Conservation (phyloP, 2,113 vertebrate species). For the Arvicanthis niloticus region DNA sequence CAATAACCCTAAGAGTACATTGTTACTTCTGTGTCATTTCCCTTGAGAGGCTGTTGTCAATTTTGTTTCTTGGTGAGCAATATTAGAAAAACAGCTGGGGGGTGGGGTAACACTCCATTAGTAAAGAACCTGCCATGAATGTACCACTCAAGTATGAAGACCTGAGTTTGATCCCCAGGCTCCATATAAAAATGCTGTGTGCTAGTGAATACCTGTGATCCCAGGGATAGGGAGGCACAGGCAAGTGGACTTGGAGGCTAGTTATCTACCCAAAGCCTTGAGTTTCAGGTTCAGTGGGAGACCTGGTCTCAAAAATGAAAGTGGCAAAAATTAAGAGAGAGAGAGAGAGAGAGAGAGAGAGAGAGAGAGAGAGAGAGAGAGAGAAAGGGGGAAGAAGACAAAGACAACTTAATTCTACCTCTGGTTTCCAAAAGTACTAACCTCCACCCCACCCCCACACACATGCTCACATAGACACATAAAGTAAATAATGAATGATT, state of each 20-base stretch:
- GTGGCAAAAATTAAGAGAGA: background rate
- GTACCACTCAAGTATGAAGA: background rate
- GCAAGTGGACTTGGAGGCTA: background rate
- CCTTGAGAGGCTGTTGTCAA: background rate
- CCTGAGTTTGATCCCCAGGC: background rate
- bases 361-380: too few relatives aligned
- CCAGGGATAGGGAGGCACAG: background rate
- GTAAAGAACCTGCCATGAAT: background rate
- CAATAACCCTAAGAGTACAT: background rate
- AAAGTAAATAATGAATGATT: background rate
- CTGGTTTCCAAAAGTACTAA: background rate
- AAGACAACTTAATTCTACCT: background rate
- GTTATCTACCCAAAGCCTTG: background rate
- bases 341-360: background rate
- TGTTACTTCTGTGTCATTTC: background rate
- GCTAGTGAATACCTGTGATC: background rate
- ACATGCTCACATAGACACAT: background rate
- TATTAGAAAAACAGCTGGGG: background rate
- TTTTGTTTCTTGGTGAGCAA: slow-evolving; percentile 1
- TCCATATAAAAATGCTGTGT: background rate
- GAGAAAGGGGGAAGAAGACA: background rate
- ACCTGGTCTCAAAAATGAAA: background rate
- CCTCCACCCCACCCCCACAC: background rate
- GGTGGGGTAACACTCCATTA: background rate
- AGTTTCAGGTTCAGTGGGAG: background rate